Conservation (phyloP, 2,113 vertebrate species). For the Prolemur simus region DNA sequence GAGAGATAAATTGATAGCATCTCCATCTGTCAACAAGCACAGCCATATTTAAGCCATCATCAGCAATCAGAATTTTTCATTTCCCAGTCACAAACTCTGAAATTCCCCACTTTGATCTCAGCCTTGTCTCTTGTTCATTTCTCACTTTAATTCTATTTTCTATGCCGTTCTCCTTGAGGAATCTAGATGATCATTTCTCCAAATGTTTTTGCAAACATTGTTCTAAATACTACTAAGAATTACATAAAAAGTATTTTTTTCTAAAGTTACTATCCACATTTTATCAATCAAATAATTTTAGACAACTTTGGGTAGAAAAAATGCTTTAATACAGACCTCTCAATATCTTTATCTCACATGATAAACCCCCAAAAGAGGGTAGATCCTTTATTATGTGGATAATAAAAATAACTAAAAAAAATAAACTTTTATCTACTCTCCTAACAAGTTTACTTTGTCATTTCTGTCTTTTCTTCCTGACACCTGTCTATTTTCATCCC, state of each 20-base stretch:
- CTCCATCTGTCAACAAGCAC: background rate
- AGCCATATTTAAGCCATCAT: background rate
- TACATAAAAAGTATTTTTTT: background rate
- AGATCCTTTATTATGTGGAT: background rate
- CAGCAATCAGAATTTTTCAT: background rate
- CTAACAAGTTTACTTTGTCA: background rate
- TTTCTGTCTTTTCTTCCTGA: background rate
- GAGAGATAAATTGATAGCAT: background rate
- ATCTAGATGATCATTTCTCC: background rate
- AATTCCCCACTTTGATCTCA: background rate
- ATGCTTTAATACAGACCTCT: background rate
- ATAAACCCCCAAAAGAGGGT: background rate
- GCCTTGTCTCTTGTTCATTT: background rate
- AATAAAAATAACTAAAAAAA: background rate
- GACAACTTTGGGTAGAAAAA: background rate
- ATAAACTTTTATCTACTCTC: background rate
- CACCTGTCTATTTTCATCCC: background rate
- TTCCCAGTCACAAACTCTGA: background rate
- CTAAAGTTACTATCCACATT: background rate
- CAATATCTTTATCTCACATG: background rate
- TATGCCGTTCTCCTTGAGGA: background rate
- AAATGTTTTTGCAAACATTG: background rate
- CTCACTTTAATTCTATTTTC: background rate
- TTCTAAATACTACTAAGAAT: background rate
- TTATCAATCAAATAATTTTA: background rate